Base-by-base conservation (phyloP, 2,113 vertebrate genomes). In the Microcebus tavaratra region DNA sequence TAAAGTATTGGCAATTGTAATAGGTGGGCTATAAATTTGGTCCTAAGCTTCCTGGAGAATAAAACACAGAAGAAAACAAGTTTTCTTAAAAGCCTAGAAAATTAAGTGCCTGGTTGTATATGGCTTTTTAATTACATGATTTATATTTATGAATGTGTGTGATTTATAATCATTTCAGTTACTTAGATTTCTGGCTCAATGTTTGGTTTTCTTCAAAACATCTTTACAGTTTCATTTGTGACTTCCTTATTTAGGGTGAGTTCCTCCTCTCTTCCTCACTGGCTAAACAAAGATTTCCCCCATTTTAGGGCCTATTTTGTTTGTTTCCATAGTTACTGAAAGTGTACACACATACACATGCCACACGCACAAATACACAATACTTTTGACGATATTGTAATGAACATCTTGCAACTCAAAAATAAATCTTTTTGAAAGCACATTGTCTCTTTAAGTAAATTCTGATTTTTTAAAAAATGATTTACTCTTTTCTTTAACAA, bases 241-340 rank as follows among this genome's bases (percentile, higher is more conserved):
- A 96, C 90, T 97, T 97, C 95, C 92, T 95, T 96, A 83, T 97
- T 95, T 96, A 92, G 88, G 39, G 25, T 68, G 39, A 95, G 88
- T 97, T 97, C 88, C 78, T 92, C 68, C 84, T 96, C 73, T 29
- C 42, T 92, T 96, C 34, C 17, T 61, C 72, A 55, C 42, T 85
- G 83, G 80, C n/a, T 70, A 84, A 87, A 96, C 48, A 95, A 94
- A 96, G 90, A 96, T 97, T 97, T 97, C 92, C 96, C 78, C 91
- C 76, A 96, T 94, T 90, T 95, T 89, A 95, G 31, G 61, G 78
- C 17, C 45, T 93, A 25, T 95, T 96, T 91, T 94, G 80, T 90
- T 96, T 87, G 89, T 96, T 91, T 97, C 93, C 75, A 93, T 94
- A 95, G 96, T 96, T 91, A 96, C 93, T 25, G 72, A 93, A 75